Conservation (phyloP, 2,113 vertebrate genomes). For the Suncus etruscus region DNA sequence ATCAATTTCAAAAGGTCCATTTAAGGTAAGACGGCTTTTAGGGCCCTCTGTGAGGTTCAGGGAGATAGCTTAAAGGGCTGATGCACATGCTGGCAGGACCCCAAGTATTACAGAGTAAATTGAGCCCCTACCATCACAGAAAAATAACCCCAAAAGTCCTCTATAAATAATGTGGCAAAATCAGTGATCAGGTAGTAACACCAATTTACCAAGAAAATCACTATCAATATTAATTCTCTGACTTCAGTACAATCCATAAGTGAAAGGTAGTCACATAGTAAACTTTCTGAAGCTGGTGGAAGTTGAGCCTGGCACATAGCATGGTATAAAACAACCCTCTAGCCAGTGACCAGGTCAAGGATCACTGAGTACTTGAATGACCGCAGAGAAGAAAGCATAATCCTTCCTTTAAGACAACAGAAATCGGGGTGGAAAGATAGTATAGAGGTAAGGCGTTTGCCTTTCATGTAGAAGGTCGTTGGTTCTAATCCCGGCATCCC, state of each 20-base stretch:
- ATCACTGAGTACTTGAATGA: neutral
- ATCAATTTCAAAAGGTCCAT: constrained; percentile 29
- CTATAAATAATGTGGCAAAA: constrained; percentile 37
- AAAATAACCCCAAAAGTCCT: neutral
- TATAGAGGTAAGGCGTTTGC: too few species aligned
- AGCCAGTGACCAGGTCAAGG: neutral
- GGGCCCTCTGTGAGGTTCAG: neutral
- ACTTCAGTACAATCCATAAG: constrained; percentile 17
- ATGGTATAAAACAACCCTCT: neutral
- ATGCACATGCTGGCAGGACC: too few species aligned
- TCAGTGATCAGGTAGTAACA: neutral
- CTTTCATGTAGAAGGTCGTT: too few species aligned
- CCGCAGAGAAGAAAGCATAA: neutral
- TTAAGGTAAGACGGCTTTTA: constrained; percentile 65
- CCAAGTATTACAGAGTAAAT: too few species aligned
- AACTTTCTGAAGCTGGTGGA: constrained; percentile 20
- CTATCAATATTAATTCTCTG: constrained; percentile 26
- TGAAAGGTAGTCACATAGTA: neutral
- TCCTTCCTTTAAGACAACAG: neutral
- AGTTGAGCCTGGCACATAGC: neutral
- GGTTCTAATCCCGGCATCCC: too few species aligned
- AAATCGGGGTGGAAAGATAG: too few species aligned
- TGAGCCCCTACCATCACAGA: too few species aligned
- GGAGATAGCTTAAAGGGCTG: too few species aligned
- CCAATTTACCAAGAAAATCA: constrained; percentile 51